Percentiles rank a stretch among this genome's conserved stretches.
These are phyloP conservation scores for Heterodera carotae DNA, from an alignment of 1,140 invertebrate species.

Conservation along the genomic window DNA sequence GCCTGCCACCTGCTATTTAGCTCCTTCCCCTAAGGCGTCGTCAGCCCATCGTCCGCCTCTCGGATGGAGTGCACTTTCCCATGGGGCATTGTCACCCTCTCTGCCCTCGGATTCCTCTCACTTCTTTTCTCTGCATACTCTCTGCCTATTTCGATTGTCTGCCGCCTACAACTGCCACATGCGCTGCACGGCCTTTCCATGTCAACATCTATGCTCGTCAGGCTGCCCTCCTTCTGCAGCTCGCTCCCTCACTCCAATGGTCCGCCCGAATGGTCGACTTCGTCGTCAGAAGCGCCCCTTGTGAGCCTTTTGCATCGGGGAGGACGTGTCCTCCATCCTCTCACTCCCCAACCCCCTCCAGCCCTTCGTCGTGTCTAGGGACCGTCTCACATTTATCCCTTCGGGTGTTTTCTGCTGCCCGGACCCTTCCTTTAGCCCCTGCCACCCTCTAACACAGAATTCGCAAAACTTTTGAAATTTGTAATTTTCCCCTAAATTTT, in stretches of 20 bases:
- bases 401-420: background rate
- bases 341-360: background rate
- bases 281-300: background rate
- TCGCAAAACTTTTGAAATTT: background rate
- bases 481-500: background rate
- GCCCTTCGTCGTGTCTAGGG: constrained; percentile 1
- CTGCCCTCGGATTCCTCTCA: background rate
- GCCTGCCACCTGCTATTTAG: background rate
- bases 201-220: constrained; percentile 18
- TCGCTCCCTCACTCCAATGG: background rate
- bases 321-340: constrained; percentile 10
- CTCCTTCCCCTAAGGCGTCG: background rate
- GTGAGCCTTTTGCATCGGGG: background rate
- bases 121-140: background rate
- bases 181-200: constrained; percentile 1
- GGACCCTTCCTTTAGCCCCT: background rate
- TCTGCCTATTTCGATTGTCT: background rate
- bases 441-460: background rate
- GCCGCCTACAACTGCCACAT: background rate
- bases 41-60: background rate
- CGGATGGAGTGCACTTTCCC: background rate
- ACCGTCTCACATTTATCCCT: constrained; percentile 18
- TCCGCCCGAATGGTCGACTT: constrained; percentile 7
- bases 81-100: background rate
- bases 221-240: background rate